Percentiles rank a stretch among this genome's conserved stretches.
phyloP scores from a whole-genome alignment of 1,140 invertebrate species.

The Conopomorpha cramerella region DNA sequence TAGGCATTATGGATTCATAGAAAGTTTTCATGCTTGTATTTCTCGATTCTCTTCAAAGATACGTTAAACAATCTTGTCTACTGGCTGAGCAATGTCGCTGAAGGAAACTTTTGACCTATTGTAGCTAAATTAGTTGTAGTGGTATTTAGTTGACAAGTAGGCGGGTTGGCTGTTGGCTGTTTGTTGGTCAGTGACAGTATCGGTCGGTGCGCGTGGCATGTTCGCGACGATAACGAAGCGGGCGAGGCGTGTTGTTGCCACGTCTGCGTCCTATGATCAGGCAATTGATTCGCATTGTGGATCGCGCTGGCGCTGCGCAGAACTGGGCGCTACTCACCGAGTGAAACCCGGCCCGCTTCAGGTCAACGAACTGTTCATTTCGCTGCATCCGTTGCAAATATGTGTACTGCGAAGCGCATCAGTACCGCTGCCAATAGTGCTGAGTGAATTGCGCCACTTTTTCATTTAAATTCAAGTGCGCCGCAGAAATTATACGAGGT shows the following conservation, averaged over 20 bases:
- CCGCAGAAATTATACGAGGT: constrained; percentile 27
- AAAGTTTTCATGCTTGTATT: no score
- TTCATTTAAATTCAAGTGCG: constrained; percentile 27
- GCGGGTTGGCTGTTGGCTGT: no score
- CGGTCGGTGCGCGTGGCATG: no score
- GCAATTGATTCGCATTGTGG: constrained; percentile 14
- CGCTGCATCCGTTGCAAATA: constrained; percentile 59
- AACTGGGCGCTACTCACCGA: constrained; percentile 46
- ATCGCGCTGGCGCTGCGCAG: constrained; percentile 14
- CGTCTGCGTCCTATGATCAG: constrained; percentile 13
- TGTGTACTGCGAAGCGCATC: constrained; percentile 45
- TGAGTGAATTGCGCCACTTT: constrained; percentile 30
- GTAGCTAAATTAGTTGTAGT: no score
- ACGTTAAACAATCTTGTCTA: no score
- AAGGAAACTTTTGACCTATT: no score
- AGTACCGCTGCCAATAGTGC: constrained; percentile 44
- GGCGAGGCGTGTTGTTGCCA: constrained; percentile 20
- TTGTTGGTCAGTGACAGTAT: no score
- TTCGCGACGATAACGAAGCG: no score
- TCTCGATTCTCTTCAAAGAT: no score
- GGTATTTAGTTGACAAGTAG: no score
- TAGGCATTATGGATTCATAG: no score
- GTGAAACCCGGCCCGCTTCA: constrained; percentile 48
- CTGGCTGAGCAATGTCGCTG: no score
- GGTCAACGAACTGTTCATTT: constrained; percentile 56